Evolutionary conservation across 2,888 invertebrate species (phyloP), one percentile per base, ranked within the genome.

Genomic region (Drosophila colorata): DNA sequence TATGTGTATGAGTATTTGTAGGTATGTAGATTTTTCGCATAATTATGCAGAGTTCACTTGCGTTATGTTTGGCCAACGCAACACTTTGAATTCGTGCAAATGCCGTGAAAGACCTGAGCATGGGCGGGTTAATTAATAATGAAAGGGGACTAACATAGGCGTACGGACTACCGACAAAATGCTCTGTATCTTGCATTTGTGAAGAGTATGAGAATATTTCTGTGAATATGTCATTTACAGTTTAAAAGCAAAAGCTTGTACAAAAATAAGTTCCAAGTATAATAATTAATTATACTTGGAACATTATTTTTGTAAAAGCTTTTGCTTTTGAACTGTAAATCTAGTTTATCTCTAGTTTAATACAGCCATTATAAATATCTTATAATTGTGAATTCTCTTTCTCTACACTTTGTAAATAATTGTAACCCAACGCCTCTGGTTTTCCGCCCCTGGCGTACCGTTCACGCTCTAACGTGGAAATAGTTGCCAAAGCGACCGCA

Each of bases 401-500:
- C 28, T 33, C 1, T 33, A 13, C 31, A 25, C 25, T 25, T 0
- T 25, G 1, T 25, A 0, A 7, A 6, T 25, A 7, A 25, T 7
- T 7, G 25, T 6, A 7, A 6, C 25, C 9, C 8, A 11, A 13
- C 3, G 33, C 28, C 78, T 1, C 52, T 79, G 73, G 2, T 7
- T 35, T 56, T 11, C n/a, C 23, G 37, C 38, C 31, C n/a, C 35
- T 18, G 46, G 28, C 38, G 48, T 3, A 46, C n/a, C 31, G 18
- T 52, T 40, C 44, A 35, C 41, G 56, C 43, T 65, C 63, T 33
- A 44, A 66, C 55, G 55, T 55, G 51, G 52, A 69, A 80, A 80
- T 78, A 80, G 84, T 80, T 80, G 53, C 75, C 73, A 78, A 84
- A 80, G 78, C 78, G 70, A 76, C 76, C 78, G 68, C 78, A 80